These are phyloP conservation scores for Liolophura sinensis DNA, from an alignment of 1,140 invertebrate species.

Conservation along the genomic window DNA sequence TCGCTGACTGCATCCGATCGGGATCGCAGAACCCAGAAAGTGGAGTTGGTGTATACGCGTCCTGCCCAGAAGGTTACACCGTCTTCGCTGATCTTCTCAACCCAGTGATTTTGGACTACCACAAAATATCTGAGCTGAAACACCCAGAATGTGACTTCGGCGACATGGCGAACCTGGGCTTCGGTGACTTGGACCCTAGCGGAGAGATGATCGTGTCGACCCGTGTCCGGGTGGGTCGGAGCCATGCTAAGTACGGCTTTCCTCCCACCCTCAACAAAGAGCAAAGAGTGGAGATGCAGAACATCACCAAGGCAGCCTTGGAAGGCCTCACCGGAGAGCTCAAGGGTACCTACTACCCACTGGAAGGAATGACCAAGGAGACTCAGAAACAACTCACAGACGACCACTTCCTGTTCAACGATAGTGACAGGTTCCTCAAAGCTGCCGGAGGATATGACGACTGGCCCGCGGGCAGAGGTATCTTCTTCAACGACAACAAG, in stretches of 20 bases:
- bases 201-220: conserved; percentile 66
- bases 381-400: conserved; percentile 43
- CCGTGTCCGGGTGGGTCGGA: conserved; percentile 46
- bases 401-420: conserved; percentile 54
- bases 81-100: conserved; percentile 45
- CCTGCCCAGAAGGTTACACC: conserved; percentile 49
- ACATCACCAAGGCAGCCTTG: conserved; percentile 38
- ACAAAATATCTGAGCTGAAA: conserved; percentile 56
- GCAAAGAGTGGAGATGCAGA: conserved; percentile 45
- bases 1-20: conserved; percentile 38
- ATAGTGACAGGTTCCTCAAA: conserved; percentile 49
- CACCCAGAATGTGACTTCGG: conserved; percentile 76
- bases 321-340: conserved; percentile 37
- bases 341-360: conserved; percentile 50
- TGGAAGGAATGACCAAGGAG: conserved; percentile 45
- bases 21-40: conserved; percentile 40
- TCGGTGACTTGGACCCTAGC: conserved; percentile 43
- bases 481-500: conserved; percentile 92
- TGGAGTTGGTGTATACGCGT: conserved; percentile 43
- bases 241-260: conserved; percentile 40
- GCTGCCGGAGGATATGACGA: conserved; percentile 72
- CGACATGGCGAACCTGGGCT: conserved; percentile 40
- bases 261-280: conserved; percentile 76
- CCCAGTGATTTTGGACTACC: conserved; percentile 48
- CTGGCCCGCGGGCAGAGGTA: conserved; percentile 95